These are phyloP conservation scores for Gorsachius magnificus DNA, from an alignment of 2,797 vertebrate species.

Conservation along the genomic window DNA sequence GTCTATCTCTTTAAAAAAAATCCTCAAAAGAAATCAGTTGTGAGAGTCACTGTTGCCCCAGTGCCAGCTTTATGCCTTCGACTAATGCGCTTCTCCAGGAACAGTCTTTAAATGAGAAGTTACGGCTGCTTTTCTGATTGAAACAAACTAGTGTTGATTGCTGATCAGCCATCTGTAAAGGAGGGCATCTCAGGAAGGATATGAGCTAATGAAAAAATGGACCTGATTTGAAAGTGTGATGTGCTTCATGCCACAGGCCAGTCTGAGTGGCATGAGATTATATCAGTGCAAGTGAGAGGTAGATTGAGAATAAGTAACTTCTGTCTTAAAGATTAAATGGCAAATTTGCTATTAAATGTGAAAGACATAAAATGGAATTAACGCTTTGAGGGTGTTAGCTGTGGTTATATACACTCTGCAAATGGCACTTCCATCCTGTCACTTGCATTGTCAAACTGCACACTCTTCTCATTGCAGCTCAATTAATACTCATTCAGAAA, in stretches of 20 bases:
- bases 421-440: constrained; percentile 46
- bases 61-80: constrained; percentile 66
- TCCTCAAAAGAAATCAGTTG: constrained; percentile 34
- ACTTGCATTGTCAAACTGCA: constrained; percentile 49
- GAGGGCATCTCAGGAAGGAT: constrained; percentile 85
- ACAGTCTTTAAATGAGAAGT: constrained; percentile 78
- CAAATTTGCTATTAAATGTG: constrained; percentile 77
- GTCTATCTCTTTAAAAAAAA: constrained; percentile 57
- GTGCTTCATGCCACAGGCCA: constrained; percentile 72
- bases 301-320: constrained; percentile 80
- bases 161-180: constrained; percentile 93
- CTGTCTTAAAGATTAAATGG: constrained; percentile 80
- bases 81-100: constrained; percentile 73
- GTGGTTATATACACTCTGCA: constrained; percentile 42
- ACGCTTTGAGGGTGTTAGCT: constrained; percentile 58
- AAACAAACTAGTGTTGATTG: constrained; percentile 93
- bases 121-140: constrained; percentile 82
- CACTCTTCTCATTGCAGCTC: constrained; percentile 50
- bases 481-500: constrained; percentile 55
- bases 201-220: constrained; percentile 91
- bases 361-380: constrained; percentile 75
- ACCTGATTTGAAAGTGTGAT: constrained; percentile 84
- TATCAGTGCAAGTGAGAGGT: constrained; percentile 62
- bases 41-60: constrained; percentile 38
- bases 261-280: constrained; percentile 72